Evolutionary conservation across 2,888 invertebrate species (phyloP).

Genomic region (Torymus texanus): DNA sequence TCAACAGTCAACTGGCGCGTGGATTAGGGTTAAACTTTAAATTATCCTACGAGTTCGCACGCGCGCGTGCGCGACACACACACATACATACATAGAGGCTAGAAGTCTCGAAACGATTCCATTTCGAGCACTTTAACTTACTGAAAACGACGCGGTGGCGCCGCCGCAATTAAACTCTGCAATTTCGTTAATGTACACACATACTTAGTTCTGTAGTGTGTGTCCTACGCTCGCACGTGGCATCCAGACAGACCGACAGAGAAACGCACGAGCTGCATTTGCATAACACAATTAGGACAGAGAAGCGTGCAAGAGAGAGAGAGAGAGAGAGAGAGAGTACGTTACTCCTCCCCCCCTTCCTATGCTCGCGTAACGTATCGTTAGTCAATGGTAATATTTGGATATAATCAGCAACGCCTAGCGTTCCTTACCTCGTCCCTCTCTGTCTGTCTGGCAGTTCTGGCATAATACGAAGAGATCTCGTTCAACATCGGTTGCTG

Average conservation of each 20-base stretch:
- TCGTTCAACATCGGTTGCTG: slow-evolving; percentile 40
- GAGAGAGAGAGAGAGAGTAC: neutral
- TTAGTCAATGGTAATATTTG: slow-evolving; percentile 55
- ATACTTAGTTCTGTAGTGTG: neutral
- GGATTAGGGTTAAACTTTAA: slow-evolving; percentile 44
- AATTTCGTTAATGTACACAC: slow-evolving; percentile 48
- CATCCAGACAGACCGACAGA: neutral
- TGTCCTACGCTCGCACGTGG: neutral
- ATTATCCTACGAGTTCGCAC: slow-evolving; percentile 4
- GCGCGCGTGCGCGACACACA: no score
- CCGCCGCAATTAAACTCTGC: slow-evolving; percentile 44
- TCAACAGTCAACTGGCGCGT: slow-evolving; percentile 28
- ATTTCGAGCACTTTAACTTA: slow-evolving; percentile 42
- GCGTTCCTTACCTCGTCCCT: neutral
- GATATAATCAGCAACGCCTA: slow-evolving; percentile 43
- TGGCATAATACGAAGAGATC: slow-evolving; percentile 29
- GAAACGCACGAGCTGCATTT: slow-evolving; percentile 30
- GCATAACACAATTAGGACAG: slow-evolving; percentile 51
- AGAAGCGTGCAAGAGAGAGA: no score
- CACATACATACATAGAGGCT: no score
- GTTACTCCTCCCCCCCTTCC: no score
- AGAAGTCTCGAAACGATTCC: slow-evolving; percentile 30
- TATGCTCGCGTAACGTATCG: slow-evolving; percentile 29
- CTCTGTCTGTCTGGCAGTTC: slow-evolving; percentile 4
- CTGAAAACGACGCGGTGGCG: slow-evolving; percentile 22